Conservation (phyloP, 2,113 vertebrate species). For the Ancistrus triradiatus region DNA sequence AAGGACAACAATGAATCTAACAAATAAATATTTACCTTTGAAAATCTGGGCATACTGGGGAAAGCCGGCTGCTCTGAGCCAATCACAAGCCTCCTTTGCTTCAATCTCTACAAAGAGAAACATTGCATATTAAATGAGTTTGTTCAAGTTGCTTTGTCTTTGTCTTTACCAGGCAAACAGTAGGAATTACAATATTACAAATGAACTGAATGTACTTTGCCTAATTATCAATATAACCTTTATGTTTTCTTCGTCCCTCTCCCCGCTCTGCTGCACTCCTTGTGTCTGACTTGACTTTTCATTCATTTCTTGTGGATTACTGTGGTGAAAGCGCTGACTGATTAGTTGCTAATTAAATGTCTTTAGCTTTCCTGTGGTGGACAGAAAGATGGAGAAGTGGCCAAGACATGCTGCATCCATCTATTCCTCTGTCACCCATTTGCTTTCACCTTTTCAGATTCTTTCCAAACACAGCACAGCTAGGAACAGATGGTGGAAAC, state of each 20-base stretch:
- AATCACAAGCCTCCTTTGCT: constrained; percentile 85
- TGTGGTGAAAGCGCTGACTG: background rate
- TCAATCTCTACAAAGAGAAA: constrained; percentile 78
- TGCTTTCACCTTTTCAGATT: constrained; percentile 29
- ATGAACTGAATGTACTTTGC: constrained; percentile 27
- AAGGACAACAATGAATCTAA: background rate
- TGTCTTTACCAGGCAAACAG: constrained; percentile 53
- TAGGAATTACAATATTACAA: constrained; percentile 19
- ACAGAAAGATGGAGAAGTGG: background rate
- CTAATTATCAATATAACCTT: constrained; percentile 22
- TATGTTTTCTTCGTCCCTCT: constrained; percentile 4
- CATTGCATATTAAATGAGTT: constrained; percentile 40
- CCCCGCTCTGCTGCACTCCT: background rate
- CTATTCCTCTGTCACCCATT: constrained; percentile 36
- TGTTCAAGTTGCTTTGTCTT: constrained; percentile 43
- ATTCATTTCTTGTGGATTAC: constrained; percentile 50
- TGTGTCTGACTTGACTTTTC: constrained; percentile 11
- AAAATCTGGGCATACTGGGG: constrained; percentile 87
- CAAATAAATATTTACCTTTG: constrained; percentile 73
- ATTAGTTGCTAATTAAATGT: constrained; percentile 52
- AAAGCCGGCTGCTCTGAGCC: constrained; percentile 85
- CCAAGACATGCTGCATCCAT: background rate
- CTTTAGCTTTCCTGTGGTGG: constrained; percentile 9
- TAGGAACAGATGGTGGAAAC: constrained; percentile 45
- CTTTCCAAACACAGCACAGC: constrained; percentile 21